Evolutionary conservation across 2,888 invertebrate species (phyloP).

Genomic region (Subacronicta megacephala): DNA sequence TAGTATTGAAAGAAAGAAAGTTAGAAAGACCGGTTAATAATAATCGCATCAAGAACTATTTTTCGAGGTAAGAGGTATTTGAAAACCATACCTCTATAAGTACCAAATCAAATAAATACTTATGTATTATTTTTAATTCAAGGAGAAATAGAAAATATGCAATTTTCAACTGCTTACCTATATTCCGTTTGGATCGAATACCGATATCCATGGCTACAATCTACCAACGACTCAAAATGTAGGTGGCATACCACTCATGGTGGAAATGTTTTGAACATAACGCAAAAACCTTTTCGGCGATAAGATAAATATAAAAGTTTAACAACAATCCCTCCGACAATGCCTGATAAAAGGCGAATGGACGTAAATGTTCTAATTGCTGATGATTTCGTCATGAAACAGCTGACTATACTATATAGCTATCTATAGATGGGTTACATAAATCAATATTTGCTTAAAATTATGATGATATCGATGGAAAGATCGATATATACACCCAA

Average conservation of each 20-base stretch:
- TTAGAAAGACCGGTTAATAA: too few species aligned
- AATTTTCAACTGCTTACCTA: background rate
- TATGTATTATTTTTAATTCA: too few species aligned
- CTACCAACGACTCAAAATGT: constrained; percentile 18
- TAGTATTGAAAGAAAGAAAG: too few species aligned
- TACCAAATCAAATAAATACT: too few species aligned
- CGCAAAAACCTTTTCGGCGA: constrained; percentile 68
- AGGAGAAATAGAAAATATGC: too few species aligned
- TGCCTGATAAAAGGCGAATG: constrained; percentile 39
- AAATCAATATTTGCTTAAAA: background rate
- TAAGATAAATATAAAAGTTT: constrained; percentile 67
- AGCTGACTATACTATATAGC: background rate
- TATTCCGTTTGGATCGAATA: constrained; percentile 12
- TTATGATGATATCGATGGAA: too few species aligned
- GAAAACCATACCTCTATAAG: too few species aligned
- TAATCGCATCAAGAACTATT: too few species aligned
- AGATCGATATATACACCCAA: too few species aligned
- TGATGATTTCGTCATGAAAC: constrained; percentile 5
- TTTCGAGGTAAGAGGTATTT: too few species aligned
- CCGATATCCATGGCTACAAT: constrained; percentile 24
- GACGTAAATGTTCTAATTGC: constrained; percentile 19
- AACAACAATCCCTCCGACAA: constrained; percentile 27
- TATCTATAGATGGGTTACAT: background rate
- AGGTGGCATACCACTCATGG: constrained; percentile 53
- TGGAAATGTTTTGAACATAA: constrained; percentile 58